phyloP scores from a whole-genome alignment of 2,797 vertebrate genomes.

The Echeneis naucrates region DNA sequence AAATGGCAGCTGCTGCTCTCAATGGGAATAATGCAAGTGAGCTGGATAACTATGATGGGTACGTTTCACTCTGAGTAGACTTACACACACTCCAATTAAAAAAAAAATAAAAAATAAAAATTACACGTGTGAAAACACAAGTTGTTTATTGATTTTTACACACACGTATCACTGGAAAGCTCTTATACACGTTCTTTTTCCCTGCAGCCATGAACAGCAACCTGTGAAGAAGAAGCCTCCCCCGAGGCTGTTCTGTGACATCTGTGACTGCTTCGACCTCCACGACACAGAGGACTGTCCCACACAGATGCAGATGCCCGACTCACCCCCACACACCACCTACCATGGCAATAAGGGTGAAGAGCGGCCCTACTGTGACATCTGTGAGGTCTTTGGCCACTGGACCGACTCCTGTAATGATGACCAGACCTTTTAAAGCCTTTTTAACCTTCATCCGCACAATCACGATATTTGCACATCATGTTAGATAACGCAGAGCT shows the following conservation, averaged over 20 bases:
- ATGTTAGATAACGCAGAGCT: conserved; percentile 59
- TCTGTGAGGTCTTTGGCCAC: conserved; percentile 97
- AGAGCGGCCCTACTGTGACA: conserved; percentile 94
- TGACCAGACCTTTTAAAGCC: conserved; percentile 93
- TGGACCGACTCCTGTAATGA: conserved; percentile 94
- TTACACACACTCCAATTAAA: neutral
- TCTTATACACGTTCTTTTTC: neutral
- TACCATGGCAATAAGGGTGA: conserved; percentile 92
- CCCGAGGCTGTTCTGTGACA: conserved; percentile 96
- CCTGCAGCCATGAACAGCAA: conserved; percentile 72
- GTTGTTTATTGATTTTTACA: too few relatives aligned
- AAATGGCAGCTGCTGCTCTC: conserved; percentile 93
- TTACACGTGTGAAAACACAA: neutral
- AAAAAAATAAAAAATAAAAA: too few relatives aligned
- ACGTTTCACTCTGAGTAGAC: conserved; percentile 21
- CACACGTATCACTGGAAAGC: neutral
- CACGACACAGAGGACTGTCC: conserved; percentile 98
- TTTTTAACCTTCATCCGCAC: conserved; percentile 57
- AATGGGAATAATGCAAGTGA: conserved; percentile 91
- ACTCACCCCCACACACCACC: conserved; percentile 92
- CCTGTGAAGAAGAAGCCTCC: conserved; percentile 90
- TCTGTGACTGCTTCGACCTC: conserved; percentile 97
- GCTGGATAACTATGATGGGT: conserved; percentile 90
- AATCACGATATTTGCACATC: conserved; percentile 78
- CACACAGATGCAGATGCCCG: conserved; percentile 91